phyloP scores from a whole-genome alignment of 2,888 invertebrate species.

The Brenthis hecate region DNA sequence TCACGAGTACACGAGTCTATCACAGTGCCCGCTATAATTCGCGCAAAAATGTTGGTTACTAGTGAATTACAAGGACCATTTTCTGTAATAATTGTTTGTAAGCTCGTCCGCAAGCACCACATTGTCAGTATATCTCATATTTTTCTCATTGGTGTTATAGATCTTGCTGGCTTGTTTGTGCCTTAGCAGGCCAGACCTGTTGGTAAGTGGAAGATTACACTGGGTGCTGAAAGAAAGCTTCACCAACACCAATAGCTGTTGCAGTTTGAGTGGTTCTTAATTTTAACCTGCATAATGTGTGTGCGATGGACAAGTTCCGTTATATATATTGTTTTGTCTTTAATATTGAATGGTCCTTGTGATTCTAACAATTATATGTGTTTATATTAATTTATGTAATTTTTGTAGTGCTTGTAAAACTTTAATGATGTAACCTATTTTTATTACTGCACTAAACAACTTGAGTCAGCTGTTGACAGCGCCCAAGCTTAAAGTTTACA shows the following conservation, averaged over 20 bases:
- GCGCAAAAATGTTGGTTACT: slow-evolving; percentile 76
- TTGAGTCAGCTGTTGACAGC: slow-evolving; percentile 20
- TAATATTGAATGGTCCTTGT: slow-evolving; percentile 82
- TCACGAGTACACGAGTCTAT: slow-evolving; percentile 54
- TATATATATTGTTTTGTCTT: slow-evolving; percentile 56
- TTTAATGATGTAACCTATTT: slow-evolving; percentile 44
- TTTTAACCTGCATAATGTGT: slow-evolving; percentile 79
- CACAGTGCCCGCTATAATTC: slow-evolving; percentile 66
- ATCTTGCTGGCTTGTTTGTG: slow-evolving; percentile 89
- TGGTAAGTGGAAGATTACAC: slow-evolving; percentile 84
- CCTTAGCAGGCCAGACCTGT: slow-evolving; percentile 88
- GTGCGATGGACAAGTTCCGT: slow-evolving; percentile 68
- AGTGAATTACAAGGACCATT: slow-evolving; percentile 82
- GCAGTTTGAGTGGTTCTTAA: slow-evolving; percentile 69
- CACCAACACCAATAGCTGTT: slow-evolving; percentile 71
- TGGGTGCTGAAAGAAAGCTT: slow-evolving; percentile 67
- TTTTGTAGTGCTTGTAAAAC: slow-evolving; percentile 49
- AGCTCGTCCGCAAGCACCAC: slow-evolving; percentile 75
- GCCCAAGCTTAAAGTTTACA: slow-evolving; percentile 4
- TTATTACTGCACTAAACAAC: slow-evolving; percentile 13
- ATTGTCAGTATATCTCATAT: slow-evolving; percentile 72
- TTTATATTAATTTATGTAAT: slow-evolving; percentile 41
- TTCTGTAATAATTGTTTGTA: slow-evolving; percentile 61
- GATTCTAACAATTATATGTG: slow-evolving; percentile 71
- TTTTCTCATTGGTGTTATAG: slow-evolving; percentile 85